Evolutionary conservation across 2,797 vertebrate species (phyloP).

Genomic region (Nannoperca australis): DNA sequence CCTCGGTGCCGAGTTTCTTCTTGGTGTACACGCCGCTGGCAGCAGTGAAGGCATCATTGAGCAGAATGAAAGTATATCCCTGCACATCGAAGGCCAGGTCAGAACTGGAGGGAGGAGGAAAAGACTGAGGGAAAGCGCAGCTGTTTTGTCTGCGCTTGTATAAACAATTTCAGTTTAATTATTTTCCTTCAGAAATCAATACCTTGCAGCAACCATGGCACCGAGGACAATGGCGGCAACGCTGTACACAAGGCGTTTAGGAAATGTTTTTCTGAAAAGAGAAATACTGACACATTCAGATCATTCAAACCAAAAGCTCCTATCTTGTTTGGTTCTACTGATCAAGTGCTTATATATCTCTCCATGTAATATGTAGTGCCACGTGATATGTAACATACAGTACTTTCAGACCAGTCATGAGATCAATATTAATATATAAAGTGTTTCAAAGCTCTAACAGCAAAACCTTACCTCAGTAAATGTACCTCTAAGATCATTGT

Average conservation of each 20-base stretch:
- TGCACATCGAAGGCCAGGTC: conserved; percentile 92
- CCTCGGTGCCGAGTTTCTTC: conserved; percentile 92
- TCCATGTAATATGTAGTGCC: not conserved
- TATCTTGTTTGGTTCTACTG: not conserved
- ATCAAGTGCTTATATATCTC: not conserved
- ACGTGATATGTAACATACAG: not conserved
- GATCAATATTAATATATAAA: not conserved
- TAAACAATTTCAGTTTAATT: not conserved
- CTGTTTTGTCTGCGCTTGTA: not conserved
- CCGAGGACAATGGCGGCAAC: conserved; percentile 86
- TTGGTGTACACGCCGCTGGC: conserved; percentile 93
- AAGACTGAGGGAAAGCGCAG: not conserved
- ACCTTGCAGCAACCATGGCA: conserved; percentile 93
- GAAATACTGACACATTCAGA: not conserved
- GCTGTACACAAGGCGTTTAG: conserved; percentile 75
- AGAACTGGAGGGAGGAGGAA: conserved; percentile 81
- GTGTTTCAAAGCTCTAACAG: not conserved
- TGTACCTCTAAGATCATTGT: conserved; percentile 92
- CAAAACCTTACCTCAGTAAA: conserved; percentile 86
- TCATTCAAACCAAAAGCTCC: not conserved
- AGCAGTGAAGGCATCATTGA: conserved; percentile 94
- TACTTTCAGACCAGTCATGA: not conserved
- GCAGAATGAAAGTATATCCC: conserved; percentile 90
- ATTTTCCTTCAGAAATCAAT: conserved; percentile 17
- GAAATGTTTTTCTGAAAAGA: conserved; percentile 78